phyloP scores from a whole-genome alignment of 2,113 vertebrate genomes.

The Podarcis muralis region DNA sequence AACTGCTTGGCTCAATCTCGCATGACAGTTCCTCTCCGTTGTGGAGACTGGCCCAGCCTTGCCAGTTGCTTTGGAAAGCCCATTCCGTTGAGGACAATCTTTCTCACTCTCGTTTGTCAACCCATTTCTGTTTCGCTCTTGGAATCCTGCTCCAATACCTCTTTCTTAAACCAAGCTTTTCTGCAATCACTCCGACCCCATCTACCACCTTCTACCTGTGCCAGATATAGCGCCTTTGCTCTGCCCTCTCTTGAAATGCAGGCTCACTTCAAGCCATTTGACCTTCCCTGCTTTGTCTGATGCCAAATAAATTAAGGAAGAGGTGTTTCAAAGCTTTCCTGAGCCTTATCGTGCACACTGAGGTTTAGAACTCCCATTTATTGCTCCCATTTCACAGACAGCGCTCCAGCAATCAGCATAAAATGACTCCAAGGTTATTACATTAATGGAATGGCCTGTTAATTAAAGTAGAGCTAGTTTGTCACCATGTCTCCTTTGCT shows the following conservation, averaged over 20 bases:
- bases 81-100: neutral
- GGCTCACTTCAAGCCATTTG: neutral
- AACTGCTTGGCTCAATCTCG: neutral
- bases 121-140: neutral
- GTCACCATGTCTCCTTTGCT: no score
- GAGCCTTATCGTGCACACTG: no score
- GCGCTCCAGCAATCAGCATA: neutral
- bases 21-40: neutral
- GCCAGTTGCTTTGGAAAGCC: neutral
- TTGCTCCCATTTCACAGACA: neutral
- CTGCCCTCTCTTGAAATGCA: neutral
- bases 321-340: neutral
- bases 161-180: neutral
- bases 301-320: neutral
- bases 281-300: neutral
- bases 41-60: neutral
- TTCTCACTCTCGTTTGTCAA: neutral
- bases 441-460: neutral
- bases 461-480: neutral
- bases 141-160: neutral
- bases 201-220: neutral
- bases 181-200: neutral
- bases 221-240: neutral
- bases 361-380: neutral
- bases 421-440: neutral